Evolutionary conservation across 2,113 vertebrate species (phyloP), one percentile per base, ranked within the genome.

Genomic region (Pedionomus torquatus): DNA sequence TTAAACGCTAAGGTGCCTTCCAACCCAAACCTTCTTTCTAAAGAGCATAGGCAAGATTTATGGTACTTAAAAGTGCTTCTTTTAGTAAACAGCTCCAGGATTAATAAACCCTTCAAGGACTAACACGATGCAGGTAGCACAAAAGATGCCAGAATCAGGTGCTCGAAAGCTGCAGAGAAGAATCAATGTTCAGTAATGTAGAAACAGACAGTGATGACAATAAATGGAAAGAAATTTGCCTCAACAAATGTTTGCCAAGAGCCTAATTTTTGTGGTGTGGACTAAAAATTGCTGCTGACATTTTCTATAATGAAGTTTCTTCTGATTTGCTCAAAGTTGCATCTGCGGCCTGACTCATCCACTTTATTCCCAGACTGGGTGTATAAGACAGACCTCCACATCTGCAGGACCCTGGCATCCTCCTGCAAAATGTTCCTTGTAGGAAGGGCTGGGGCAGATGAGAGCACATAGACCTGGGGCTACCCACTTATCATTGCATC

Each of bases 301-400:
- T 95, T 95, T 94, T 75, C 64, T 3, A 5, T 92, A 96, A 95
- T 64, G 83, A 95, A 89, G 60, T 92, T 96, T 95, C 69, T 89
- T 87, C 72, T 10, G 25, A 64, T 92, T 87, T 87, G 28, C 49
- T 83, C 72, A 25, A 87, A 85, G 69, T 89, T 49, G 46, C 89
- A 81, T 41, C 65, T 96, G 93, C 48, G 51, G 72, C 89, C 89
- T 95, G 93, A 82, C 77, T 89, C 77, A 84, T 55, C 43, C 30
- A 54, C 33, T 94, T 95, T 82, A 48, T 82, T 84, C 48, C 46
- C 16, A 4, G 72, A 39, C 54, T 21, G 60, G 17, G 10, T 48
- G 9, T 54, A 17, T n/a, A 86, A 81, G 33, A 78, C 72, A 75
- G 65, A 91, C 5, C 20, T 92, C 52, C 33, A 35, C 43, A 70